Evolutionary conservation across 1,140 invertebrate species (phyloP), one percentile per base, ranked within the genome.

Genomic region (Eumeta japonica): DNA sequence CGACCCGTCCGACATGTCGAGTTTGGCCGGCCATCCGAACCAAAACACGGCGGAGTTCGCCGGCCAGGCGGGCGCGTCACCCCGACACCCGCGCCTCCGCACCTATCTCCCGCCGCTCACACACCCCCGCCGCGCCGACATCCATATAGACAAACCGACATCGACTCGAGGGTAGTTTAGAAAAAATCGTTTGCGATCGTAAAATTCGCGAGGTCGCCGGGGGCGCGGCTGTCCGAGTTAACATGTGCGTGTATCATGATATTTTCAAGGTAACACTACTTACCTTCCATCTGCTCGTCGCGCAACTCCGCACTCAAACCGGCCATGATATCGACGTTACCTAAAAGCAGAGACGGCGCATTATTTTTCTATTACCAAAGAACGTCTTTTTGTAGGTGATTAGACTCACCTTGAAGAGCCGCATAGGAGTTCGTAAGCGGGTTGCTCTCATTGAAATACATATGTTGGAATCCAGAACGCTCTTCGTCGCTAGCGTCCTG

Each of bases 191-290:
- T 48, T 43, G 43, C 52, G 48, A 59, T 43, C 52, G 42, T 60
- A 52, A 53, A 47, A 62, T 60, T 65, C 60, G 13, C 13, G 31
- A 33, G 31, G 31, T 67, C 61, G 66, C 68, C 68, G 68, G 66
- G 68, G 68, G 68, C 68, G 68, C 68, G 68, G 68, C 64, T 68
- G 68, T 70, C 61, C 66, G 68, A 68, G 55, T 67, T 63, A 64
- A 73, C 65, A 53, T 66, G 68, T 68, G 64, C 65, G 55, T 73
- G 68, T 63, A 57, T 47, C 57, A 68, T 66, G 58, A 63, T 41
- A 55, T 64, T 59, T 65, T 47, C 50, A 51, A 59, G 56, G 57
- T 28, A 56, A 30, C 13, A 16, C 28, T n/a, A 34, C 37, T 70
- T 62, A 74, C 70, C 70, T 71, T 74, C 70, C 16, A 55, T 41